A percentile compares a stretch with the other conserved stretches of the same genome.
Conservation (phyloP, 1,140 invertebrate species). For the Drosophila suzukii region DNA sequence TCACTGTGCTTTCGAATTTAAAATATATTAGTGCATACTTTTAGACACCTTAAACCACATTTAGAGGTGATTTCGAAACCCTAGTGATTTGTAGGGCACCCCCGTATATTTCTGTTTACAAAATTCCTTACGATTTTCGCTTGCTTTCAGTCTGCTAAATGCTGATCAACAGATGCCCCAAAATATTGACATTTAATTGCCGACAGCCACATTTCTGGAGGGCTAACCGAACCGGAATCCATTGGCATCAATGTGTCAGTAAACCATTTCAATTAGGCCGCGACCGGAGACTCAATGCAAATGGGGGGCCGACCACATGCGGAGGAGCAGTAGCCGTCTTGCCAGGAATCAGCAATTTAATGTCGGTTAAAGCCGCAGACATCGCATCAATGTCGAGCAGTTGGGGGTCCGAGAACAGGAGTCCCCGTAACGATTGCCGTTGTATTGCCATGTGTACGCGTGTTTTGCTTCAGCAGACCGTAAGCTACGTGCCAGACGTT, state of each 20-base stretch:
- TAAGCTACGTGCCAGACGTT: conserved; percentile 58
- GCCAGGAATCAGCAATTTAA: conserved; percentile 51
- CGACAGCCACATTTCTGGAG: neutral
- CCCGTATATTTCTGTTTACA: too few species aligned
- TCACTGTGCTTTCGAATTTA: too few species aligned
- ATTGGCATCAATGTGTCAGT: conserved; percentile 18
- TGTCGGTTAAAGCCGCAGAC: conserved; percentile 48
- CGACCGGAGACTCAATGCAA: conserved; percentile 23
- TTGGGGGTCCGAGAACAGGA: conserved; percentile 22
- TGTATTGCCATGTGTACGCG: conserved; percentile 42
- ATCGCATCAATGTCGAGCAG: conserved; percentile 29
- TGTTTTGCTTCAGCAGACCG: conserved; percentile 68
- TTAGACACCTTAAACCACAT: too few species aligned
- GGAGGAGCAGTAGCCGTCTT: conserved; percentile 5
- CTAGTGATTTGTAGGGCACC: too few species aligned
- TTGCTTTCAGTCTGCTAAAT: too few species aligned
- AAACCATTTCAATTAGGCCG: conserved; percentile 47
- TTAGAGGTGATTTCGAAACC: too few species aligned
- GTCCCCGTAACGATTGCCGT: conserved; percentile 30
- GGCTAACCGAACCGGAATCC: conserved; percentile 11
- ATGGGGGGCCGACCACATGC: conserved; percentile 49
- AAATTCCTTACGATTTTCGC: too few species aligned
- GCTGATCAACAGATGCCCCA: neutral
- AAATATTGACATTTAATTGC: neutral
- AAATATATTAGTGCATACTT: too few species aligned